Percentiles rank a stretch among this genome's conserved stretches.
Conservation (phyloP, 1,140 invertebrate species). For the Papilio glaucus region DNA sequence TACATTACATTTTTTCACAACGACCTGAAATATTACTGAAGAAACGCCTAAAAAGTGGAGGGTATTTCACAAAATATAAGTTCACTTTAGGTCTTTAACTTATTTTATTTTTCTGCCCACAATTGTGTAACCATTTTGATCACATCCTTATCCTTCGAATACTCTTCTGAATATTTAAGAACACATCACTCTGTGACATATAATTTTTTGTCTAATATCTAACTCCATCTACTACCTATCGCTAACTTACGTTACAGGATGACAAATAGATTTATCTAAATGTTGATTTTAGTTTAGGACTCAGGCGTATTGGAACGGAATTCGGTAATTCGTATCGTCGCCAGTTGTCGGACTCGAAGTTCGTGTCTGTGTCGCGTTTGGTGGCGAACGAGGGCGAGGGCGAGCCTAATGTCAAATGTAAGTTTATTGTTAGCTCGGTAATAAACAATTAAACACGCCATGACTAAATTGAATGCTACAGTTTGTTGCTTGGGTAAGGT, state of each 20-base stretch:
- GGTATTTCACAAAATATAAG: too few species aligned
- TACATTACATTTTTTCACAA: too few species aligned
- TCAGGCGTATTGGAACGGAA: constrained; percentile 24
- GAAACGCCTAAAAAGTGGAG: too few species aligned
- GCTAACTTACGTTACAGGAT: neutral
- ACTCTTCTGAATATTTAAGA: too few species aligned
- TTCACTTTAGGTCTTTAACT: too few species aligned
- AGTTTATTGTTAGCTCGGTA: constrained; percentile 28
- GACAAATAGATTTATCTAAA: neutral
- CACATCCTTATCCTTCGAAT: too few species aligned
- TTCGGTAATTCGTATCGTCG: constrained; percentile 37
- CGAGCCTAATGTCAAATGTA: constrained; percentile 35
- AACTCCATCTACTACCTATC: neutral
- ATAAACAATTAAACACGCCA: constrained; percentile 38
- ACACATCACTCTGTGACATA: neutral
- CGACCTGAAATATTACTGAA: too few species aligned
- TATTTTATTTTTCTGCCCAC: too few species aligned
- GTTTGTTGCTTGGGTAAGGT: neutral
- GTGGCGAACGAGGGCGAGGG: constrained; percentile 17
- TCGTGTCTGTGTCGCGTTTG: constrained; percentile 35
- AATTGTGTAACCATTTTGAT: too few species aligned
- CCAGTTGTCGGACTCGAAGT: constrained; percentile 36
- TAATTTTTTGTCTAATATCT: neutral
- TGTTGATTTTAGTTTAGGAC: constrained; percentile 5
- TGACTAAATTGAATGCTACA: constrained; percentile 25